Evolutionary conservation across 2,797 vertebrate species (phyloP).

Genomic region (Orestias chungarensis): DNA sequence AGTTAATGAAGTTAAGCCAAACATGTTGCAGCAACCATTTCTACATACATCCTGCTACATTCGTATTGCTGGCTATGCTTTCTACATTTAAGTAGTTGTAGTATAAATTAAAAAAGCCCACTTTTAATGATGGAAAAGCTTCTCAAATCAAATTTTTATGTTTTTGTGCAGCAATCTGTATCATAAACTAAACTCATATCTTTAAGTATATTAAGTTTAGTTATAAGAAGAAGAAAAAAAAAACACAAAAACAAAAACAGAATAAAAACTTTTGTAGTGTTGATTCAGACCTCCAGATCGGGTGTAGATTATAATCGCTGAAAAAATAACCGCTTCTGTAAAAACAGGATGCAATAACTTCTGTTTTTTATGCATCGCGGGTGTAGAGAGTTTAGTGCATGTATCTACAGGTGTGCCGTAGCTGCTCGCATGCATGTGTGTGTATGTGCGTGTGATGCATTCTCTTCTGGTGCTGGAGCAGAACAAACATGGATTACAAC

Average conservation of each 20-base stretch:
- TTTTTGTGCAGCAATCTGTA: neutral
- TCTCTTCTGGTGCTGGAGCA: constrained; percentile 74
- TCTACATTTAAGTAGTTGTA: neutral
- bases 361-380: constrained; percentile 25
- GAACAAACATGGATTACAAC: constrained; percentile 79
- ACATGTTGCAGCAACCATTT: neutral
- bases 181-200: neutral
- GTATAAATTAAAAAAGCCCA: neutral
- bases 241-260: neutral
- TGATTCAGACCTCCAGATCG: neutral
- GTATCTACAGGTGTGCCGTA: constrained; percentile 59
- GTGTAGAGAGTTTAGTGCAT: constrained; percentile 13
- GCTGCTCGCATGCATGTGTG: neutral
- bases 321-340: constrained; percentile 34
- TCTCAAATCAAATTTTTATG: neutral
- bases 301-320: constrained; percentile 37
- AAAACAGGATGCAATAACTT: constrained; percentile 50
- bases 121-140: neutral
- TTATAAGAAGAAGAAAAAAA: neutral
- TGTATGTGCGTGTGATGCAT: constrained; percentile 56
- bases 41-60: neutral
- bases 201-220: neutral
- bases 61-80: neutral
- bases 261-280: neutral
- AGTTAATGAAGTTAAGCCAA: constrained; percentile 19